Percentiles rank a stretch among this genome's conserved stretches.
Evolutionary conservation across 30 jellyfish, hydroid and myxozoan genomes (phyloP).

Genomic region (Mastigias papua): DNA sequence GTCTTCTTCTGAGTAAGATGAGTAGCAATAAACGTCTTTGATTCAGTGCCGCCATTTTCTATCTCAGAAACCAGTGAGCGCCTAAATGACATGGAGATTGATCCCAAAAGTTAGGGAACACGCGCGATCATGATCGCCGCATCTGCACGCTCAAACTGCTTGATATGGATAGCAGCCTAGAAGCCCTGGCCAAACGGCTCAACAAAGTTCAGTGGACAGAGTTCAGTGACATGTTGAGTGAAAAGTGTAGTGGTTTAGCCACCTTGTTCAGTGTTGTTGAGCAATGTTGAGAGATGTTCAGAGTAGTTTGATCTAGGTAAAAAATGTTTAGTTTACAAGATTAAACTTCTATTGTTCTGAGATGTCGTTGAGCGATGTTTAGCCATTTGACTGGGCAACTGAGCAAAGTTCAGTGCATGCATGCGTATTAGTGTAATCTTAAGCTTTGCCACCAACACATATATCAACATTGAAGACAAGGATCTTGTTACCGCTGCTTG

Average conservation of each 20-base stretch:
- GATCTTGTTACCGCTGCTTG: no score
- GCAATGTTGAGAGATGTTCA: constrained; percentile 18
- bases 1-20: no score
- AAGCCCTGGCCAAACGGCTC: background rate
- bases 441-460: background rate
- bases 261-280: constrained; percentile 32
- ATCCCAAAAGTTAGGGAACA: no score
- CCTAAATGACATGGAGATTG: no score
- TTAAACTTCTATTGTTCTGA: constrained; percentile 10
- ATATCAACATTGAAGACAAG: no score
- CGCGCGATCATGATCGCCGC: no score
- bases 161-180: no score
- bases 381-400: no score
- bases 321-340: constrained; percentile 19
- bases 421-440: constrained; percentile 3
- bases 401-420: constrained; percentile 21
- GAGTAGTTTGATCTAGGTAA: background rate
- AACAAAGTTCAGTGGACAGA: background rate
- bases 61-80: no score
- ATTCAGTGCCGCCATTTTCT: no score
- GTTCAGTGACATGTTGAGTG: background rate
- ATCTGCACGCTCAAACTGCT: no score
- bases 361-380: constrained; percentile 18
- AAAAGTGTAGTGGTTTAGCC: constrained; percentile 17
- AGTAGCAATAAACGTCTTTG: no score